These are phyloP conservation scores for chimpanzee (Pan troglodytes) DNA, from an alignment of 2,113 vertebrate species.

Conservation along the genomic window DNA sequence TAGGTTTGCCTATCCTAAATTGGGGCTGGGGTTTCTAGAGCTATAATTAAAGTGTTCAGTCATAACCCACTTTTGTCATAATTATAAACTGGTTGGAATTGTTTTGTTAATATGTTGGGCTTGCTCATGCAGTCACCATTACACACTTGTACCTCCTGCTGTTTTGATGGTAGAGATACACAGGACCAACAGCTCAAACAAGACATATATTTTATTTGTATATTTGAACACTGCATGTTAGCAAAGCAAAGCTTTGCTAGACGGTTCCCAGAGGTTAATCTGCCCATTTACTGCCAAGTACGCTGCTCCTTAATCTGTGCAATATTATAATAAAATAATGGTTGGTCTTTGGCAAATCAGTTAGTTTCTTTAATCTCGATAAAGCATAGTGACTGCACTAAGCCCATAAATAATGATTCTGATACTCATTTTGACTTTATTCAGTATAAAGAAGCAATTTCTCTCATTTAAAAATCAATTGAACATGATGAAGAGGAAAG, in stretches of 20 bases:
- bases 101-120: background rate
- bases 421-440: conserved; percentile 46
- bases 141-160: background rate
- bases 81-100: background rate
- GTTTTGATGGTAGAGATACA: background rate
- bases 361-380: conserved; percentile 43
- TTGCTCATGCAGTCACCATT: background rate
- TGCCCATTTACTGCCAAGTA: conserved; percentile 10
- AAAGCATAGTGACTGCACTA: background rate
- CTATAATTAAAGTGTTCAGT: background rate
- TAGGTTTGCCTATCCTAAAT: background rate
- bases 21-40: background rate
- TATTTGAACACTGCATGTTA: background rate
- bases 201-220: background rate
- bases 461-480: conserved; percentile 58
- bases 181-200: background rate
- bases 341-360: background rate
- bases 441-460: conserved; percentile 30
- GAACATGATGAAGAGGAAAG: background rate
- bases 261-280: conserved; percentile 34
- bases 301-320: conserved; percentile 12
- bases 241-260: background rate
- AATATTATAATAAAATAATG: conserved; percentile 21
- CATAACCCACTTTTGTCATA: background rate
- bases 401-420: conserved; percentile 43